Base-by-base conservation (phyloP, 1,140 invertebrate species). In the Solenopsis fugax region DNA sequence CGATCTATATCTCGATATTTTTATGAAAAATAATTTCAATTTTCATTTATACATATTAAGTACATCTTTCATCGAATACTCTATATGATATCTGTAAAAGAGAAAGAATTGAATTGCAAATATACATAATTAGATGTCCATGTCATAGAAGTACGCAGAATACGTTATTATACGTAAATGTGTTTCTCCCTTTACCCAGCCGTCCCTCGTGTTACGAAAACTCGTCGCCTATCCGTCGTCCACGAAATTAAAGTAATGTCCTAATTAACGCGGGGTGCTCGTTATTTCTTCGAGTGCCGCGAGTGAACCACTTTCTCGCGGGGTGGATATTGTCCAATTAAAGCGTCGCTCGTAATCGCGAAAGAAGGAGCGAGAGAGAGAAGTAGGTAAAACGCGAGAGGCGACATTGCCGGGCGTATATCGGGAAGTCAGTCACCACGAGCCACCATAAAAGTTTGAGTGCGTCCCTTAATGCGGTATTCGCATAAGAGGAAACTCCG, bases 401-500 rank as follows among this genome's bases (percentile, higher is more conserved):
- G 12, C 48, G 58, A 37, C 76, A 87, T 87, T 52, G 37, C 56
- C 37, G 16, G 12, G 76, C 60, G 71, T 89, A 76, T 52, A 89
- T 89, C 41, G 77, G 29, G 67, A 86, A 87, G 76, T 82, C 87
- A 80, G 85, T 86, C 67, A 54, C 56, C 82, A 54, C 64, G 73
- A 87, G 72, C 71, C 50, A 10, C 48, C 67, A 71, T 90, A 85
- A 92, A 91, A 90, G 87, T 91, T 91, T 88, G 80, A 89, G 77
- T 75, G 85, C 72, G 85, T 85, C 77, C 72, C 78, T 89, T 75
- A 84, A 90, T 87, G 82, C 56, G 78, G 81, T 65, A 80, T 90
- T 71, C 88, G 76, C 85, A 86, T 73, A 73, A 48, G 54, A 88
- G 85, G 56, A 76, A 85, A 87, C 45, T 34, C 71, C 48, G 7